Evolutionary conservation across 2,797 vertebrate species (phyloP).

Genomic region (Ctenopoma multispine): DNA sequence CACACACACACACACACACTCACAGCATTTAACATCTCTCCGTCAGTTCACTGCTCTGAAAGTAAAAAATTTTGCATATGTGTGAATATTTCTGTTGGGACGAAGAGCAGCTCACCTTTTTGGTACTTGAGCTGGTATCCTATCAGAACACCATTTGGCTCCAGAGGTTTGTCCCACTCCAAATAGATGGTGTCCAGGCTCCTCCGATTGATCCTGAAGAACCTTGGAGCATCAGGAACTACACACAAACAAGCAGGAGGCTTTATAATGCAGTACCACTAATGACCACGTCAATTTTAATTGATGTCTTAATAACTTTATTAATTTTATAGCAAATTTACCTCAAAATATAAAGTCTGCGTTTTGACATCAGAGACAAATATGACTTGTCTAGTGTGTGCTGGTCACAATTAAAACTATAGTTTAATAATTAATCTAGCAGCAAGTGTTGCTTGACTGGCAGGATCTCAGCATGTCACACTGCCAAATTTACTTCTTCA

Average conservation of each 20-base stretch:
- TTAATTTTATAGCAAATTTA: no score
- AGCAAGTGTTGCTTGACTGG: no score
- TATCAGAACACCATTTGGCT: constrained; percentile 93
- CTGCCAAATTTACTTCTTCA: no score
- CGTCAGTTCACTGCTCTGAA: no score
- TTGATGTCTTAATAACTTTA: no score
- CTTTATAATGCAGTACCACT: not conserved
- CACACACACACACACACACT: no score
- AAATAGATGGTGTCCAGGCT: constrained; percentile 87
- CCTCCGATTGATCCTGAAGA: constrained; percentile 90
- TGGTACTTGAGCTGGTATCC: constrained; percentile 92
- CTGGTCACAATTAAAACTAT: no score
- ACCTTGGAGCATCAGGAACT: constrained; percentile 92
- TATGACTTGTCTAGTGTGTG: not conserved
- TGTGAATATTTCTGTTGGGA: constrained; percentile 49
- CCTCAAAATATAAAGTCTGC: not conserved
- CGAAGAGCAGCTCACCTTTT: constrained; percentile 84
- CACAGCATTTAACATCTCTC: no score
- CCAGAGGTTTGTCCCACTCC: constrained; percentile 93
- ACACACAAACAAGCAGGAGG: constrained; percentile 65
- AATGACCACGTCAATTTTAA: not conserved
- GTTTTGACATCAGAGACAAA: not conserved
- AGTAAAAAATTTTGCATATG: no score
- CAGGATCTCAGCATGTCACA: not conserved
- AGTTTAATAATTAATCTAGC: no score